Evolutionary conservation across 2,888 invertebrate genomes (phyloP).

Genomic region (Drosophila prostipennis): DNA sequence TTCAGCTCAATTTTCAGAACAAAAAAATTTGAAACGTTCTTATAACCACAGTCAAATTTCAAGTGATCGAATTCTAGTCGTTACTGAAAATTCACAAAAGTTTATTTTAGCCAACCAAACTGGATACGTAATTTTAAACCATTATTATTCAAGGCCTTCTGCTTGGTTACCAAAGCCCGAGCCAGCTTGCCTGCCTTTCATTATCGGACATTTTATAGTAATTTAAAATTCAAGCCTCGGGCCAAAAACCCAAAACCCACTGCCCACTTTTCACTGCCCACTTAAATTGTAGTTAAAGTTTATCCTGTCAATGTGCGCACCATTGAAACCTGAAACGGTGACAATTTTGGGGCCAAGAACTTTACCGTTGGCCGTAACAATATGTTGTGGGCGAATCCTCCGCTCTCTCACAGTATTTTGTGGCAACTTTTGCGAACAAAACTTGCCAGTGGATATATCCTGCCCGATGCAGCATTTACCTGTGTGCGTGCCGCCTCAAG

Average conservation of each 20-base stretch:
- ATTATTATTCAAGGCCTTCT: constrained; percentile 29
- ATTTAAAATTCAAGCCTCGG: constrained; percentile 41
- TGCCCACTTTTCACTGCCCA: constrained; percentile 9
- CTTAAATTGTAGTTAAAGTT: constrained; percentile 67
- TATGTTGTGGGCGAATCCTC: constrained; percentile 57
- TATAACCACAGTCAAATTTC: neutral
- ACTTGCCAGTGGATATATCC: constrained; percentile 52
- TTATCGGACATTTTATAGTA: constrained; percentile 35
- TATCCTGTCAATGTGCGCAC: constrained; percentile 72
- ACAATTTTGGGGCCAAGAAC: constrained; percentile 74
- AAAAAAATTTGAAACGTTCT: no score
- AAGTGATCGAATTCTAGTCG: neutral
- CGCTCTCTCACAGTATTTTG: constrained; percentile 8
- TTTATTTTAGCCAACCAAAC: neutral
- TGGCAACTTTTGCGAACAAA: constrained; percentile 40
- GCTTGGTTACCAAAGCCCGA: constrained; percentile 20
- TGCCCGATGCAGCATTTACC: constrained; percentile 52
- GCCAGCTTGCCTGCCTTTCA: constrained; percentile 20
- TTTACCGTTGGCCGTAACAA: constrained; percentile 68
- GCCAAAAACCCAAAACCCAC: neutral
- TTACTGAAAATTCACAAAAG: neutral
- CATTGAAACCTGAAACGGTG: constrained; percentile 67
- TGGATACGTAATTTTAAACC: constrained; percentile 26
- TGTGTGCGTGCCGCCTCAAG: constrained; percentile 64
- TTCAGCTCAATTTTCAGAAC: no score